Percentiles rank a stretch among this genome's conserved stretches.
phyloP scores from a whole-genome alignment of 1,140 invertebrate species.

The Temnothorax nylanderi region DNA sequence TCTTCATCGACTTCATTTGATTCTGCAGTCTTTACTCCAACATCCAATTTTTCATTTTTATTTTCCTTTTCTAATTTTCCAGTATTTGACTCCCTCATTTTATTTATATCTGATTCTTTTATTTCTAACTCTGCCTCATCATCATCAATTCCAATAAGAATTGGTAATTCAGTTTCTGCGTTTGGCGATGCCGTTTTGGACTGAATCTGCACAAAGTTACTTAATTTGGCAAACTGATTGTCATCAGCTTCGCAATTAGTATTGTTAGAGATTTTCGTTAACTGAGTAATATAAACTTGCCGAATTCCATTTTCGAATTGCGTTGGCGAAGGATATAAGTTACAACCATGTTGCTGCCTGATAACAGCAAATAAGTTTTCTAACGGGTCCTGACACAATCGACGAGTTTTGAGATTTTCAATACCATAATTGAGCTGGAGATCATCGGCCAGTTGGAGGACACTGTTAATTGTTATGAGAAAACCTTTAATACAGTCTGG shows the following conservation, averaged over 20 bases:
- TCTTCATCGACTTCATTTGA: background rate
- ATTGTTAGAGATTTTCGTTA: background rate
- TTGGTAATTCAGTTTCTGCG: background rate
- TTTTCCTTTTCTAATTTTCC: no score
- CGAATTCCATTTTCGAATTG: background rate
- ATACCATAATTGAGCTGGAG: background rate
- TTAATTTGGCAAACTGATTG: background rate
- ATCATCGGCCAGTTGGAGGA: background rate
- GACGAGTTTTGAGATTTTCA: background rate
- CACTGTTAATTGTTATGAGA: constrained; percentile 2
- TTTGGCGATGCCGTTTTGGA: background rate
- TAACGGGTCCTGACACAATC: background rate
- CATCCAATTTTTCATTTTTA: background rate
- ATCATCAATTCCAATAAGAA: background rate
- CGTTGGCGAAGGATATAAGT: background rate
- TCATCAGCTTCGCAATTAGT: background rate
- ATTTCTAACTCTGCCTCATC: background rate
- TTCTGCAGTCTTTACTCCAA: background rate
- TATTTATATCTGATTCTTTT: constrained; percentile 3
- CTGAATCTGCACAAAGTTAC: background rate
- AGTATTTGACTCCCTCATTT: background rate
- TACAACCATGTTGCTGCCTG: background rate
- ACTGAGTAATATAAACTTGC: background rate
- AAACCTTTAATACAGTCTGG: background rate
- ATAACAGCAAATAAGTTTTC: constrained; percentile 2